These are phyloP conservation scores for Laterallus jamaicensis DNA, from an alignment of 2,113 vertebrate species.

Conservation along the genomic window DNA sequence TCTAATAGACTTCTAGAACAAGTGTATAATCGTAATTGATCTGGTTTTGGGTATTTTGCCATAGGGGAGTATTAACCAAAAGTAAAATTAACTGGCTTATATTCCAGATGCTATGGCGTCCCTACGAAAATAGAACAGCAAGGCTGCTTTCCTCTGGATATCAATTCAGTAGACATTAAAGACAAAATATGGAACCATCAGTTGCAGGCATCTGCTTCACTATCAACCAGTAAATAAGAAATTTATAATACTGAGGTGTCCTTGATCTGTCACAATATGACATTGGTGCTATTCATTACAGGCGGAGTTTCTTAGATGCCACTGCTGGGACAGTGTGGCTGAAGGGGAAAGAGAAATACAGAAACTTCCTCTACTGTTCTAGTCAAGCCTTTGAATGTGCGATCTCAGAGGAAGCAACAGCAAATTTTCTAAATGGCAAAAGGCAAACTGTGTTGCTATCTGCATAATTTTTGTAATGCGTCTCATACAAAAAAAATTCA, in stretches of 20 bases:
- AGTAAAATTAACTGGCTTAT: slow-evolving; percentile 20
- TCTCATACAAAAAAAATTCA: neutral
- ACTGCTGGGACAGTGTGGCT: fast-evolving
- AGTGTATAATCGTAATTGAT: slow-evolving; percentile 29
- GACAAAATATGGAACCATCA: neutral
- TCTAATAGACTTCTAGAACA: neutral
- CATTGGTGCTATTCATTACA: neutral
- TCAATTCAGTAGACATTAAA: slow-evolving; percentile 3
- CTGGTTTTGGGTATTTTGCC: neutral
- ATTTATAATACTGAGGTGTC: neutral
- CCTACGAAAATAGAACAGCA: neutral
- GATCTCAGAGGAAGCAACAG: neutral
- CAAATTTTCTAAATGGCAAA: neutral
- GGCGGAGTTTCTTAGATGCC: neutral
- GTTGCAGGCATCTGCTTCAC: neutral
- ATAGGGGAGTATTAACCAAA: neutral
- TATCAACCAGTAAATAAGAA: neutral
- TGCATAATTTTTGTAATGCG: neutral
- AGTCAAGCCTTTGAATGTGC: neutral
- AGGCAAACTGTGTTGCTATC: neutral
- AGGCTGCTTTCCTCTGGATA: neutral
- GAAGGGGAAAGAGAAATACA: neutral
- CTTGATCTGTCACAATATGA: neutral
- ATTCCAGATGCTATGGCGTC: neutral
- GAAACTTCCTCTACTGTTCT: neutral